phyloP scores from a whole-genome alignment of 2,888 invertebrate species.

The Lasius fuliginosus region DNA sequence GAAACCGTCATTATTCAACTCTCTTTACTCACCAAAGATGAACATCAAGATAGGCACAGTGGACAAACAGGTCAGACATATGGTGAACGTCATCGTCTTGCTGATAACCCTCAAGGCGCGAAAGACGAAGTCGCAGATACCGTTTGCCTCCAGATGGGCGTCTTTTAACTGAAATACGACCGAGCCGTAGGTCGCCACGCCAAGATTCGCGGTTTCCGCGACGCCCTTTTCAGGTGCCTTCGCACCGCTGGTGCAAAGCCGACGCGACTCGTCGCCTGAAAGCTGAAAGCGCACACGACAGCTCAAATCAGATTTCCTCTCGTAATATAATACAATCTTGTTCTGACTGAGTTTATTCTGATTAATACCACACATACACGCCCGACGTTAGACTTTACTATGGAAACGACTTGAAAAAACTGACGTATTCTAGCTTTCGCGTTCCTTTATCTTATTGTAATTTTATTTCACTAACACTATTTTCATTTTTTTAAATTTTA shows the following conservation, averaged over 20 bases:
- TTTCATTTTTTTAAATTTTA: constrained; percentile 4
- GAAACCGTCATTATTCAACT: background rate
- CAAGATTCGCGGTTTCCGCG: constrained; percentile 80
- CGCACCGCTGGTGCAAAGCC: constrained; percentile 88
- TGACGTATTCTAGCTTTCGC: background rate
- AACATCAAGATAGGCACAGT: constrained; percentile 92
- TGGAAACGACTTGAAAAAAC: background rate
- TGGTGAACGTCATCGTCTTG: constrained; percentile 91
- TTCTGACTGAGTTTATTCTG: constrained; percentile 14
- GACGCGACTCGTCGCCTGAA: constrained; percentile 91
- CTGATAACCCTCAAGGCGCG: constrained; percentile 91
- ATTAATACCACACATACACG: constrained; percentile 21
- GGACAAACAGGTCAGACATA: constrained; percentile 90
- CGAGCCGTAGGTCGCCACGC: constrained; percentile 90
- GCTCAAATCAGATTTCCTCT: constrained; percentile 46
- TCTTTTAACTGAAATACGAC: constrained; percentile 93
- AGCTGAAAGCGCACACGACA: constrained; percentile 87
- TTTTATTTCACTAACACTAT: constrained; percentile 1
- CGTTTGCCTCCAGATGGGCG: constrained; percentile 92
- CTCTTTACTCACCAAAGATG: constrained; percentile 91
- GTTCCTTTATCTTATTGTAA: background rate
- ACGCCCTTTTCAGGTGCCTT: constrained; percentile 82
- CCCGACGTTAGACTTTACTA: constrained; percentile 8
- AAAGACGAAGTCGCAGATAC: constrained; percentile 92
- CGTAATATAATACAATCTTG: constrained; percentile 24